Base-by-base conservation (phyloP, 2,888 invertebrate species). In the Parnassius mnemosyne region DNA sequence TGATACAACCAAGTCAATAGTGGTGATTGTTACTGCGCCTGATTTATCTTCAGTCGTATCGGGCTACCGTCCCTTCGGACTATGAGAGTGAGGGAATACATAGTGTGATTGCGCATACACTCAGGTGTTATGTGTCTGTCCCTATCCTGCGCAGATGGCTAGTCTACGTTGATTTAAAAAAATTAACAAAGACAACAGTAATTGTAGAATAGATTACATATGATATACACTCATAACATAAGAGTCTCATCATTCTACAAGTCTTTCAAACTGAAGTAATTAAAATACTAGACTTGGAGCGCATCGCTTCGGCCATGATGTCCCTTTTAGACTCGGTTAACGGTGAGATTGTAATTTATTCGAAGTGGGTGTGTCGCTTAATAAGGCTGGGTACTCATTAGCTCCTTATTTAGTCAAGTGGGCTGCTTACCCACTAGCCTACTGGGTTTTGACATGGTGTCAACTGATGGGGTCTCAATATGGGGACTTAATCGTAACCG, bases 401-500 rank as follows among this genome's bases (percentile, higher is more conserved):
- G 25, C 42, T 13, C 57, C 62, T 57, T 62, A 51, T 62, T 60
- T 3, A 25, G 49, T 54, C 1, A 57, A 44, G 47, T 49, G 34
- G 57, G 47, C 41, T 53, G 53, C 25, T 60, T 41, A n/a, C 62
- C 62, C 13, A 57, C 43, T 62, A n/a, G 44, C 62, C 62, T 50
- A 62, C 54, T 46, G 34, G 50, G 12, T 49, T 49, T 42, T 42
- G 43, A 55, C 53, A 46, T 3, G 44, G 10, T 53, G 43, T 34
- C 12, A 13, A 20, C 49, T 49, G 13, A 60, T 60, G 13, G 44
- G 3, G 41, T 59, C 53, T 0, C 12, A 25, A 7, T 25, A 25
- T 25, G 25, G 25, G 25, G 3, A 3, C 25, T 25, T 41, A 12
- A 49, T 13, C 9, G n/a, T 49, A 49, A 20, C 20, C 43, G 10